Evolutionary conservation across 2,797 vertebrate species (phyloP), one percentile per base, ranked within the genome.

Genomic region (Mormyrus proboscirostris): DNA sequence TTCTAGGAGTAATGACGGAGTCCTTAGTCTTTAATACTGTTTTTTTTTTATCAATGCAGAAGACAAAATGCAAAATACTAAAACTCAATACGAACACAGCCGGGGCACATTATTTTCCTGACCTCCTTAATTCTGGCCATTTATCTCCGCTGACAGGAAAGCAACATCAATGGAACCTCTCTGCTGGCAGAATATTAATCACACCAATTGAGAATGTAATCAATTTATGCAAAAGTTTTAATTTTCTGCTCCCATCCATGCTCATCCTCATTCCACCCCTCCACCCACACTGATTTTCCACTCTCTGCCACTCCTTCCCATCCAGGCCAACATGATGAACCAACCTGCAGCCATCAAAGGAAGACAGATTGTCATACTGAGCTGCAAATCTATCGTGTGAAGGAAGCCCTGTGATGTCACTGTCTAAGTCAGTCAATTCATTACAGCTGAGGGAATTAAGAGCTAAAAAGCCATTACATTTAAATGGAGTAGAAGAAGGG

Each of bases 341-440:
- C 90, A 93, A 93, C 89, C 2, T 87, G 91, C 89, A 88, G 92
- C 93, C 89, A 90, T 91, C 69, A 90, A 25, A 69, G 38, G 92
- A 93, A 91, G 95, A 93, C 88, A 92, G 93, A 94, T 92, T 93
- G 89, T 90, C 92, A 92, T 88, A 16, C 92, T 3, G 90, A 90
- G 88, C 82, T 92, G 88, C 92, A 90, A 92, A 96, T 97, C 95
- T 93, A 96, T 96, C 95, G 94, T 76, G 83, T 92, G 92, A 91
- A 69, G 91, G 90, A 88, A 94, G 90, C 90, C 93, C 92, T 92
- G 90, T 76, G 29, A 73, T 93, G 93, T 93, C 90, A 92, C 90
- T 51, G 65, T 90, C 92, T 91, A 91, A 89, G 91, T 93, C 93
- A 90, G 83, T 91, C 92, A 89, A 94, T 90, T 95, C 94, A 93